Evolutionary conservation across 2,888 invertebrate genomes (phyloP).

Genomic region (Xanthia icteritia): DNA sequence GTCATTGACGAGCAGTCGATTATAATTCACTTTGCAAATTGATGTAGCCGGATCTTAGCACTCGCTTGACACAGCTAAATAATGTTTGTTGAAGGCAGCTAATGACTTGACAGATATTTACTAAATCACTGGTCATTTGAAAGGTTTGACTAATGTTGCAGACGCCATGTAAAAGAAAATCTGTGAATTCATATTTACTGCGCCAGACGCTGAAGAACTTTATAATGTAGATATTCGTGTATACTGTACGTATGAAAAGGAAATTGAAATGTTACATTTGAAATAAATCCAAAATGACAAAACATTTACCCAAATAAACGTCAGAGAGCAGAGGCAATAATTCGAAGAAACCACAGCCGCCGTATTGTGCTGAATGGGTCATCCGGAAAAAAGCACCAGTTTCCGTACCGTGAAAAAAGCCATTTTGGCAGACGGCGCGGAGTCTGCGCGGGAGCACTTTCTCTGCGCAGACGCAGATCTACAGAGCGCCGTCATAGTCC

Average conservation of each 20-base stretch:
- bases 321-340: conserved; percentile 37
- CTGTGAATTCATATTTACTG: neutral
- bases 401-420: conserved; percentile 86
- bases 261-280: neutral
- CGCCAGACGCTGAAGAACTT: neutral
- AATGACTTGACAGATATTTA: conserved; percentile 38
- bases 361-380: conserved; percentile 70
- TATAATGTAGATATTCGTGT: neutral
- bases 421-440: conserved; percentile 89
- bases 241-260: neutral
- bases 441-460: conserved; percentile 89
- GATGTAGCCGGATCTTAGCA: conserved; percentile 64
- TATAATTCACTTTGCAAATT: conserved; percentile 72
- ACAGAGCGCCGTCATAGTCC: conserved; percentile 79
- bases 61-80: conserved; percentile 21
- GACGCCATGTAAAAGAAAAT: conserved; percentile 10
- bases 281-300: conserved; percentile 46
- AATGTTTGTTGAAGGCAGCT: conserved; percentile 27
- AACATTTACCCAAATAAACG: conserved; percentile 49
- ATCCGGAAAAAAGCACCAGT: conserved; percentile 85
- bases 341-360: conserved; percentile 56
- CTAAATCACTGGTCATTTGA: conserved; percentile 25
- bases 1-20: conserved; percentile 69
- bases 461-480: conserved; percentile 84
- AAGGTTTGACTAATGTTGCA: conserved; percentile 17